Evolutionary conservation across 2,797 vertebrate genomes (phyloP).

Genomic region (Hafferia zeledoni): DNA sequence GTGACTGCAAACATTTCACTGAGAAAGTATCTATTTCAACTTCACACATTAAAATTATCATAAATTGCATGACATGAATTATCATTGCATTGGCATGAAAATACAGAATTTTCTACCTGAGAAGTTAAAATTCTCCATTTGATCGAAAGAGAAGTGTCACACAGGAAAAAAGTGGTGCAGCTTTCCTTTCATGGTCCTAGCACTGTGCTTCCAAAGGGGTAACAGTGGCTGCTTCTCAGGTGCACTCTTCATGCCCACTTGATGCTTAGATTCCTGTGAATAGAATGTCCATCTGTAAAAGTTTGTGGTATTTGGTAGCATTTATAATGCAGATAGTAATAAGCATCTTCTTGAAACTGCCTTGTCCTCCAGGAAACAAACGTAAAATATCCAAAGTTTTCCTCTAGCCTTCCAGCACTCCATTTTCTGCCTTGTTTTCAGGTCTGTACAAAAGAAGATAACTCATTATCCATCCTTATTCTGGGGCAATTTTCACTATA

Average conservation of each 20-base stretch:
- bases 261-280: background rate
- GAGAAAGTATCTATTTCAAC: background rate
- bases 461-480: background rate
- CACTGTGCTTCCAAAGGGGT: background rate
- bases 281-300: background rate
- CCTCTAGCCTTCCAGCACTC: background rate
- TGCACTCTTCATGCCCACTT: background rate
- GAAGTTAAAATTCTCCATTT: background rate
- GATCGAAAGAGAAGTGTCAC: background rate
- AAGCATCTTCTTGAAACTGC: background rate
- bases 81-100: background rate
- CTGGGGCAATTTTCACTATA: background rate
- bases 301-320: background rate
- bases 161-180: background rate
- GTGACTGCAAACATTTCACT: background rate
- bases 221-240: fast-evolving
- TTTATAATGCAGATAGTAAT: background rate
- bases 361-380: background rate
- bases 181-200: background rate
- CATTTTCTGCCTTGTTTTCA: background rate
- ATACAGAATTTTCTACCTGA: background rate
- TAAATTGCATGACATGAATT: background rate
- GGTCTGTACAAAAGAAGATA: background rate
- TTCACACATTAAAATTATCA: background rate
- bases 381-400: background rate